Percentiles rank a stretch among this genome's conserved stretches.
Conservation (phyloP, 2,888 invertebrate genomes). For the Synanthedon vespiformis region DNA sequence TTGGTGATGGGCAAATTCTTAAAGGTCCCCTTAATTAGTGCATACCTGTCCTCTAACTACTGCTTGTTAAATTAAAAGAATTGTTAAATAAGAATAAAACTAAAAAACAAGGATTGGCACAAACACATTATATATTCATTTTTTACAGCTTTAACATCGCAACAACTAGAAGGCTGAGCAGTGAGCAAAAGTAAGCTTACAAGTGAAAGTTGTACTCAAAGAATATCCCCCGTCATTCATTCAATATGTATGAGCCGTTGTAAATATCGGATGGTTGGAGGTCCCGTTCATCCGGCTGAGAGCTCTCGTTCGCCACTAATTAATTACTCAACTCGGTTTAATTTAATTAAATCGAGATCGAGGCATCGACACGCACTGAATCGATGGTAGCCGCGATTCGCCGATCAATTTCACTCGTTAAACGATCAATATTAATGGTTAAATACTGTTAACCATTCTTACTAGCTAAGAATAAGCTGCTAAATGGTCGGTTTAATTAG, state of each 20-base stretch:
- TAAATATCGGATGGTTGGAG: constrained; percentile 34
- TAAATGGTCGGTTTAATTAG: too few relatives aligned
- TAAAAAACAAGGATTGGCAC: too few relatives aligned
- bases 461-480: too few relatives aligned
- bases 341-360: constrained; percentile 64
- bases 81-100: too few relatives aligned
- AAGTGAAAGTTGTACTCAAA: too few relatives aligned
- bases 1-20: too few relatives aligned
- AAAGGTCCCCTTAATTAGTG: too few relatives aligned
- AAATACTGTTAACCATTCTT: constrained; percentile 22
- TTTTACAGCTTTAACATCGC: too few relatives aligned
- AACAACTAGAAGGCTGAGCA: too few relatives aligned
- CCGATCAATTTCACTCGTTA: constrained; percentile 60
- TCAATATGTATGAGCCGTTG: constrained; percentile 30
- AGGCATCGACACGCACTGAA: constrained; percentile 60
- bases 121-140: too few relatives aligned
- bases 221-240: constrained; percentile 6
- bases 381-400: constrained; percentile 56
- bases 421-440: constrained; percentile 50
- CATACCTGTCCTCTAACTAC: too few relatives aligned
- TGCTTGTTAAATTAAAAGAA: too few relatives aligned
- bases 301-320: constrained; percentile 65
- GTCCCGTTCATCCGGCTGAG: constrained; percentile 48
- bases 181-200: constrained; percentile 12
- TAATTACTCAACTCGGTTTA: constrained; percentile 67